phyloP scores from a whole-genome alignment of 2,888 invertebrate genomes.

The Chaitophorus viminalis region DNA sequence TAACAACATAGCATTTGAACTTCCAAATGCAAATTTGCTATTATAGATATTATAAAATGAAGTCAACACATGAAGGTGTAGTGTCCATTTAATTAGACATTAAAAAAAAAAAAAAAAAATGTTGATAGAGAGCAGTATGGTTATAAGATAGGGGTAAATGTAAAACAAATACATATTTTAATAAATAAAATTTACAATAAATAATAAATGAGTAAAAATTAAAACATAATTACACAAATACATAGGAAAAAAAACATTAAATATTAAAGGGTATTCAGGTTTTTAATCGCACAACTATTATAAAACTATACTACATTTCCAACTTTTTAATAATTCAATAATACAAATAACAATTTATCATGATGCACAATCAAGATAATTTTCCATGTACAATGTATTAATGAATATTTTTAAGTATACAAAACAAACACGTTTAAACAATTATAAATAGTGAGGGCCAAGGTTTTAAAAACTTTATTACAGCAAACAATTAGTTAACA shows the following conservation, averaged over 20 bases:
- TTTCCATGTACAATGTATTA: no score
- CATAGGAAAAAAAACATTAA: neutral
- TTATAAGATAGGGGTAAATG: constrained; percentile 14
- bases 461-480: constrained; percentile 7
- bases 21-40: no score
- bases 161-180: constrained; percentile 43
- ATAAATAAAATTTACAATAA: constrained; percentile 22
- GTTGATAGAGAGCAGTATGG: constrained; percentile 34
- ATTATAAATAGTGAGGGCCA: neutral
- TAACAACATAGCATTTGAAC: no score
- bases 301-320: neutral
- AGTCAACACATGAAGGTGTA: no score
- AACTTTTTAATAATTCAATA: neutral
- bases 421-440: neutral
- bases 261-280: no score
- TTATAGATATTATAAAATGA: no score
- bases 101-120: constrained; percentile 38
- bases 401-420: neutral
- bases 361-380: no score
- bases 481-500: neutral
- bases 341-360: no score
- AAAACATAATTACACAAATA: constrained; percentile 20
- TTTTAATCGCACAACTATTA: neutral
- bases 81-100: no score
- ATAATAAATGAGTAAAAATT: constrained; percentile 9